Conservation (phyloP, 2,888 invertebrate species). For the Eudasyphora cyanicolor region DNA sequence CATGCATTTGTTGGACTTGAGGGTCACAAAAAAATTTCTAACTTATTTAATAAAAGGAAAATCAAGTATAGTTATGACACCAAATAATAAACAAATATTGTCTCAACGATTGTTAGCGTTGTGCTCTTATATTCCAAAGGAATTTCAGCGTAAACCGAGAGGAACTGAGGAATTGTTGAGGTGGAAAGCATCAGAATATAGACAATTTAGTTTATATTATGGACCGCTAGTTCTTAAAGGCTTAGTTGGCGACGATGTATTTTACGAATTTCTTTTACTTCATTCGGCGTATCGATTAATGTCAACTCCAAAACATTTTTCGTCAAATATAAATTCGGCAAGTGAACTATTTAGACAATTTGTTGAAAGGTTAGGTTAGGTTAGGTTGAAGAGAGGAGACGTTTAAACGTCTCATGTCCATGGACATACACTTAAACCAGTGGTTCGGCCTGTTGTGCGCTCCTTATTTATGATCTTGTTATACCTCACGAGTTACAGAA, state of each 20-base stretch:
- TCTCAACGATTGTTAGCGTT: neutral
- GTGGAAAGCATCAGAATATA: conserved; percentile 42
- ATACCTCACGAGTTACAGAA: too few relatives aligned
- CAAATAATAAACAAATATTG: neutral
- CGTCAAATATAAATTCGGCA: conserved; percentile 25
- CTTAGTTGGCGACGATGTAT: too few relatives aligned
- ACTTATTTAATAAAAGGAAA: neutral
- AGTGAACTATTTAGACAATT: conserved; percentile 11
- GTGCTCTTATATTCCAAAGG: neutral
- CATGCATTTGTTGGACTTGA: conserved; percentile 39
- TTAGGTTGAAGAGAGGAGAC: too few relatives aligned
- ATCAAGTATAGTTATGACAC: neutral
- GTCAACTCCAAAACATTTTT: too few relatives aligned
- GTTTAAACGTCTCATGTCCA: too few relatives aligned
- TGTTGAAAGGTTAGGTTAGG: too few relatives aligned
- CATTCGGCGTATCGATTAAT: conserved; percentile 30
- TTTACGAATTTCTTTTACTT: too few relatives aligned
- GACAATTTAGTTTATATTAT: conserved; percentile 33
- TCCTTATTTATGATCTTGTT: too few relatives aligned
- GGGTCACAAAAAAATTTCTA: conserved; percentile 32
- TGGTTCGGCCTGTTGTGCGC: too few relatives aligned
- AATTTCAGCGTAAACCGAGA: conserved; percentile 35
- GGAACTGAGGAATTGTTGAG: too few relatives aligned
- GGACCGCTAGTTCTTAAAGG: too few relatives aligned
- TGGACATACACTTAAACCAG: too few relatives aligned